A percentile compares a stretch with the other conserved stretches of the same genome.
Evolutionary conservation across 2,113 vertebrate genomes (phyloP).

Genomic region (Excalfactoria chinensis): DNA sequence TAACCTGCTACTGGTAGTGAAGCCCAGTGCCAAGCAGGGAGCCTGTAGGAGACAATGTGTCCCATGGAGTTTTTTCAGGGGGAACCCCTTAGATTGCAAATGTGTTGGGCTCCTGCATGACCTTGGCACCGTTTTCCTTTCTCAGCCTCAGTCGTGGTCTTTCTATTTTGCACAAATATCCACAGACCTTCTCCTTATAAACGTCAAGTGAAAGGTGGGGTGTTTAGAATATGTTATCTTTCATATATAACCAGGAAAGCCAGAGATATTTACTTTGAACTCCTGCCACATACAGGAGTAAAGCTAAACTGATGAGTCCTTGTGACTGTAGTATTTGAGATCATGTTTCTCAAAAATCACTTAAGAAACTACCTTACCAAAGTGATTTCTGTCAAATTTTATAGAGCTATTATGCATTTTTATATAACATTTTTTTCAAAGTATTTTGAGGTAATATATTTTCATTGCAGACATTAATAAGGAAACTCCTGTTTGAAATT

Average conservation of each 20-base stretch:
- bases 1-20: not conserved
- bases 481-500: not conserved
- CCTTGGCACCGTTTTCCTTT: not conserved
- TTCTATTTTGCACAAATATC: not conserved
- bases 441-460: not conserved
- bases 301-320: not conserved
- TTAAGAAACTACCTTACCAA: not conserved
- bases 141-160: not conserved
- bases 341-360: not conserved
- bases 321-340: not conserved
- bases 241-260: not conserved
- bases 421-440: not conserved
- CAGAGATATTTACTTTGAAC: not conserved
- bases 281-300: not conserved
- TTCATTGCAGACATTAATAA: not conserved
- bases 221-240: not conserved
- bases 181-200: not conserved
- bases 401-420: not conserved
- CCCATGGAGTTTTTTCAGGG: no score
- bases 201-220: not conserved
- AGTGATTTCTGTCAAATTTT: not conserved
- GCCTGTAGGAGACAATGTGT: no score
- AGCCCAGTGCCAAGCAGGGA: not conserved
- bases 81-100: accelerated
- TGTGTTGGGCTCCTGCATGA: not conserved